A percentile compares a stretch with the other conserved stretches of the same genome.
Evolutionary conservation across 2,113 vertebrate genomes (phyloP).

Genomic region (Ceyx cyanopectus): DNA sequence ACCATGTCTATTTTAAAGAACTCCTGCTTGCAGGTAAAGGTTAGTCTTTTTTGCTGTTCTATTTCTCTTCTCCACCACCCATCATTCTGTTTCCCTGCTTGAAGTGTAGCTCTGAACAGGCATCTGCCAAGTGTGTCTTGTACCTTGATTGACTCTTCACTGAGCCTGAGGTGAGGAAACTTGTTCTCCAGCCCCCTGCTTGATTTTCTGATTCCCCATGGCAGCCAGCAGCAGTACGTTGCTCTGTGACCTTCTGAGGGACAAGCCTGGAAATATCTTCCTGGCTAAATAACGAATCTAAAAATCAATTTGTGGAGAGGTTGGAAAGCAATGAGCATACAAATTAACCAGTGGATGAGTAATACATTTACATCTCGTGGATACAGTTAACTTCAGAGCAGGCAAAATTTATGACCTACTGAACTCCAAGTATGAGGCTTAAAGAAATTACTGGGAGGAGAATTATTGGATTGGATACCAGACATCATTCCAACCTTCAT

Average conservation of each 20-base stretch:
- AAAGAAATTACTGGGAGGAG: slow-evolving; percentile 60
- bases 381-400: slow-evolving; percentile 53
- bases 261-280: slow-evolving; percentile 49
- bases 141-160: background rate
- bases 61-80: background rate
- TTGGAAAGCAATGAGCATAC: slow-evolving; percentile 62
- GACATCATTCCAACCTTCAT: slow-evolving; percentile 50
- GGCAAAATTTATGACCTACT: slow-evolving; percentile 65
- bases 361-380: slow-evolving; percentile 55
- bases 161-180: background rate
- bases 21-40: background rate
- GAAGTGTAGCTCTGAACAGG: accelerated
- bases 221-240: background rate
- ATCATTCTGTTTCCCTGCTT: background rate
- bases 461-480: slow-evolving; percentile 47
- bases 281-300: slow-evolving; percentile 60
- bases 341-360: slow-evolving; percentile 54
- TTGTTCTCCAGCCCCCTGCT: background rate
- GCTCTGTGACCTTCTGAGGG: slow-evolving; percentile 44
- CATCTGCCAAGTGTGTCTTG: background rate
- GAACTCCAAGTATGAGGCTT: slow-evolving; percentile 42
- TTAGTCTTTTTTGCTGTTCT: background rate
- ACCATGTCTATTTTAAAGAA: background rate
- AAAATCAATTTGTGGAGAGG: slow-evolving; percentile 68
- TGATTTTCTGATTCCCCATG: background rate